Conservation (phyloP, 2,888 invertebrate genomes). For the Dermolepida albohirtum region DNA sequence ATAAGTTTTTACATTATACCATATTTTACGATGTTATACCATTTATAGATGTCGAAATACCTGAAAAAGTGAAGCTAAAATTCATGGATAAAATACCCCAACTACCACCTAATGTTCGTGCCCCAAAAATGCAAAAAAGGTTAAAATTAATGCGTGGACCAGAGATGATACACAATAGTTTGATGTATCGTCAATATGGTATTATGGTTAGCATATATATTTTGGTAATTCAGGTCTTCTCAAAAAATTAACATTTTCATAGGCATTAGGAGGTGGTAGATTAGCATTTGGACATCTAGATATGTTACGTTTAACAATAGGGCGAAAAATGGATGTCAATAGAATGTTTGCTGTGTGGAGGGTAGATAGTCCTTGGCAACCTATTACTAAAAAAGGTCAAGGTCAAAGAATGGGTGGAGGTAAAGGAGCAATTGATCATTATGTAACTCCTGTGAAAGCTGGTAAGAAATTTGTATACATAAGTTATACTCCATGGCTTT, state of each 20-base stretch:
- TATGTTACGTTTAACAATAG: slow-evolving; percentile 83
- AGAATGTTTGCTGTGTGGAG: slow-evolving; percentile 96
- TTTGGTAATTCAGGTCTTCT: background rate
- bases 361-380: slow-evolving; percentile 95
- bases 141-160: slow-evolving; percentile 91
- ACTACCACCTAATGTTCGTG: slow-evolving; percentile 73
- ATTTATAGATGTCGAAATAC: slow-evolving; percentile 75
- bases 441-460: slow-evolving; percentile 91
- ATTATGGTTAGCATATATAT: slow-evolving; percentile 77
- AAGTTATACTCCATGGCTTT: background rate
- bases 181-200: slow-evolving; percentile 93
- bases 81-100: slow-evolving; percentile 80
- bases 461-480: slow-evolving; percentile 63
- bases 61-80: slow-evolving; percentile 77
- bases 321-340: slow-evolving; percentile 80
- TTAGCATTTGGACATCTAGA: slow-evolving; percentile 86
- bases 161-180: slow-evolving; percentile 84
- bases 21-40: background rate
- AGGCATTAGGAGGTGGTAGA: slow-evolving; percentile 89
- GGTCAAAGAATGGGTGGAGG: slow-evolving; percentile 97
- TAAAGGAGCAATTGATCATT: slow-evolving; percentile 94
- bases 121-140: slow-evolving; percentile 88
- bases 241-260: slow-evolving; percentile 51
- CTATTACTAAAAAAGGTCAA: slow-evolving; percentile 88
- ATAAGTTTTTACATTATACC: background rate